A percentile compares a stretch with the other conserved stretches of the same genome.
These are phyloP conservation scores for Eucidaris tribuloides DNA, from an alignment of 35 echinoderm and acorn worm genomes.

Conservation along the genomic window DNA sequence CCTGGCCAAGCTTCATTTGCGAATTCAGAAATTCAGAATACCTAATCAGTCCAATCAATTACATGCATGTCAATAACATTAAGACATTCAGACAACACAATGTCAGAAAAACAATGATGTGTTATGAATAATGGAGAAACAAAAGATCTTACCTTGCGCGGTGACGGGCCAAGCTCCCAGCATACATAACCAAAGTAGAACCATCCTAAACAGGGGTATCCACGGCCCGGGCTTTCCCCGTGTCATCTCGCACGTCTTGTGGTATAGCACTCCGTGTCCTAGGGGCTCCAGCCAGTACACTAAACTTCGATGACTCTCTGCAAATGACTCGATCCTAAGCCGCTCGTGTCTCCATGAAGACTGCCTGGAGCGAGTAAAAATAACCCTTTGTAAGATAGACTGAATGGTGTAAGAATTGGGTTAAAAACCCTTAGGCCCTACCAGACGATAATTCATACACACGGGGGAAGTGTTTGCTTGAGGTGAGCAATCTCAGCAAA, in stretches of 20 bases:
- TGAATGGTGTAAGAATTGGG: slow-evolving; percentile 28
- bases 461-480: neutral
- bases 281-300: neutral
- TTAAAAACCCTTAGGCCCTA: neutral
- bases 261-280: slow-evolving; percentile 20
- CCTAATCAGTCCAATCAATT: no score
- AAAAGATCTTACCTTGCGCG: neutral
- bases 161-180: neutral
- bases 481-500: slow-evolving; percentile 28
- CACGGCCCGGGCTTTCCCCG: slow-evolving; percentile 1
- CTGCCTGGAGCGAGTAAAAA: slow-evolving; percentile 35
- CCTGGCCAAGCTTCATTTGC: no score
- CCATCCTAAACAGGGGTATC: neutral
- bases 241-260: neutral
- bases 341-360: slow-evolving; percentile 31
- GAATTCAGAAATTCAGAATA: no score
- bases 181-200: neutral
- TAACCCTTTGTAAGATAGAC: slow-evolving; percentile 25
- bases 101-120: no score
- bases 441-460: neutral
- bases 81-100: no score
- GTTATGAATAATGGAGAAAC: no score
- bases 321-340: slow-evolving; percentile 19
- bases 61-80: no score
- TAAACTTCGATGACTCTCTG: slow-evolving; percentile 23